phyloP scores from a whole-genome alignment of 2,888 invertebrate genomes.

The Sarcophaga rosellei region DNA sequence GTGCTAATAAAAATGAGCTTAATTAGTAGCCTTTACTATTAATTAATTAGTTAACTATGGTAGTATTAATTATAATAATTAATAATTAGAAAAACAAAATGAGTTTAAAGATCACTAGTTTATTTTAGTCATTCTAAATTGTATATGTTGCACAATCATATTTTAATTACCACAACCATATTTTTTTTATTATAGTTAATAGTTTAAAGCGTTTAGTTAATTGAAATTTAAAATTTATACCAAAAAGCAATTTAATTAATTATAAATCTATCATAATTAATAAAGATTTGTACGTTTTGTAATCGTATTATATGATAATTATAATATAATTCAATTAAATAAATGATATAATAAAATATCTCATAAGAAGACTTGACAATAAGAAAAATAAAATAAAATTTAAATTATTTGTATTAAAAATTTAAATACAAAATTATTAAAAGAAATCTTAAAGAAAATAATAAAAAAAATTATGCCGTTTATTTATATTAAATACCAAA shows the following conservation, averaged over 20 bases:
- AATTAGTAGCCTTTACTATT: background rate
- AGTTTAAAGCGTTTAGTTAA: slow-evolving; percentile 43
- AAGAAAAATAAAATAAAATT: slow-evolving; percentile 31
- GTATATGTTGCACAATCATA: slow-evolving; percentile 12
- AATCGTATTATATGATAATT: background rate
- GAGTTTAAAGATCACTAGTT: background rate
- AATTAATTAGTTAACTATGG: background rate
- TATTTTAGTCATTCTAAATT: background rate
- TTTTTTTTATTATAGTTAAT: slow-evolving; percentile 17
- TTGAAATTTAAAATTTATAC: slow-evolving; percentile 39
- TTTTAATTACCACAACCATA: background rate
- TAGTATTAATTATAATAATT: background rate
- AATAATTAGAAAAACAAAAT: background rate
- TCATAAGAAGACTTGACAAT: slow-evolving; percentile 59
- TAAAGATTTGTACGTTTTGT: too few species aligned
- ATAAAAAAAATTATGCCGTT: background rate
- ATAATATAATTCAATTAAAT: slow-evolving; percentile 47
- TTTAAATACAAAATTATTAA: slow-evolving; percentile 16
- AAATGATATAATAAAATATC: slow-evolving; percentile 22
- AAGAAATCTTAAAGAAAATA: slow-evolving; percentile 12
- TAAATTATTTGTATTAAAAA: slow-evolving; percentile 5
- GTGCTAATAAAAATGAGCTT: slow-evolving; percentile 8
- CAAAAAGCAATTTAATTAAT: slow-evolving; percentile 45
- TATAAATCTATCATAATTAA: background rate
- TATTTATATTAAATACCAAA: slow-evolving; percentile 1